Evolutionary conservation across 2,888 invertebrate species (phyloP).

Genomic region (Crepidodera aurea): DNA sequence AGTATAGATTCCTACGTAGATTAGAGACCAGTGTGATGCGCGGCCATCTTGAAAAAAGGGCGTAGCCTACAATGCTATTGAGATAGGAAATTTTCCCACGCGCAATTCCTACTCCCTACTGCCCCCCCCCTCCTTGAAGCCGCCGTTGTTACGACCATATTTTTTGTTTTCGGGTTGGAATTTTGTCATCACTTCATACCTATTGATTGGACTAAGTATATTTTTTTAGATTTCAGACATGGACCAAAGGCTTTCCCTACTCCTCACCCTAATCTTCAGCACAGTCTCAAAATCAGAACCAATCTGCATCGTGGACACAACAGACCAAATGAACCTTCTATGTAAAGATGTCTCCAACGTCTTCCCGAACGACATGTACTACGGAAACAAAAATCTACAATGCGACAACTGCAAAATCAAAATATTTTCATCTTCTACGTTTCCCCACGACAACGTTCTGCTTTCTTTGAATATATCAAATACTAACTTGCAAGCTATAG

Average conservation of each 20-base stretch:
- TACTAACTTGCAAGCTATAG: slow-evolving; percentile 50
- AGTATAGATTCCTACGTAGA: no score
- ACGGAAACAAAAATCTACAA: slow-evolving; percentile 51
- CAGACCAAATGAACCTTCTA: slow-evolving; percentile 1
- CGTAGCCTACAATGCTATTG: no score
- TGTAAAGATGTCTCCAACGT: slow-evolving; percentile 11
- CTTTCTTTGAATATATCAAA: slow-evolving; percentile 51
- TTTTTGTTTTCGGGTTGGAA: no score
- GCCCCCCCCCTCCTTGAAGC: no score
- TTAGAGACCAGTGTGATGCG: no score
- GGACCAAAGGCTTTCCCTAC: background rate
- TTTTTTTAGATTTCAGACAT: background rate
- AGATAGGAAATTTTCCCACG: no score
- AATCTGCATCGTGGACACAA: slow-evolving; percentile 11
- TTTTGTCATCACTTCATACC: no score
- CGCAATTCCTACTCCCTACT: no score
- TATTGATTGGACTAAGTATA: no score
- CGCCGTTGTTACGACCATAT: no score
- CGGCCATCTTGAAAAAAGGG: no score
- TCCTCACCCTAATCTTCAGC: background rate
- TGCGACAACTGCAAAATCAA: slow-evolving; percentile 52
- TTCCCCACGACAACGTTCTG: slow-evolving; percentile 50
- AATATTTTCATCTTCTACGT: slow-evolving; percentile 50
- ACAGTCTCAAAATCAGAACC: slow-evolving; percentile 2
- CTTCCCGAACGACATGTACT: slow-evolving; percentile 39